Conservation (phyloP, 1,140 invertebrate species). For the Drosophila parvula region DNA sequence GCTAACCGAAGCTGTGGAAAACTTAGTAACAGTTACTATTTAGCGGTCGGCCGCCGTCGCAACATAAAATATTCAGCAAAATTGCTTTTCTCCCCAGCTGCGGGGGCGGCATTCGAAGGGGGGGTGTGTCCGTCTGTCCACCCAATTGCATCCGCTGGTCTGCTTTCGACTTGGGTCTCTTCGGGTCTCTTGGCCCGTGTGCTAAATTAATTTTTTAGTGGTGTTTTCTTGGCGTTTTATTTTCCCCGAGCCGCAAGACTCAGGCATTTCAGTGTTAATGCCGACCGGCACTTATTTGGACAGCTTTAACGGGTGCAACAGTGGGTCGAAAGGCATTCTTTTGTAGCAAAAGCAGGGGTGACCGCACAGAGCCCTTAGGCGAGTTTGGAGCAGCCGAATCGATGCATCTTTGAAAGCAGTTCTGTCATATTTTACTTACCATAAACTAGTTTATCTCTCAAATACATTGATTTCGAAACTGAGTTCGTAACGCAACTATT, state of each 20-base stretch:
- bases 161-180: slow-evolving; percentile 47
- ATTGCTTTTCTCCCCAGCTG: slow-evolving; percentile 58
- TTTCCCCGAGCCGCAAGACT: slow-evolving; percentile 35
- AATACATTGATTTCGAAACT: not conserved
- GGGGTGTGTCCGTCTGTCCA: slow-evolving; percentile 18
- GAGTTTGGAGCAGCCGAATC: too few species aligned
- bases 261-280: slow-evolving; percentile 67
- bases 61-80: slow-evolving; percentile 67
- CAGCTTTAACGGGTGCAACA: slow-evolving; percentile 48
- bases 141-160: slow-evolving; percentile 39
- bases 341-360: not conserved
- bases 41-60: slow-evolving; percentile 51
- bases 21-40: slow-evolving; percentile 79
- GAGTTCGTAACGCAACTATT: not conserved
- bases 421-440: too few species aligned
- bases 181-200: slow-evolving; percentile 36
- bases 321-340: slow-evolving; percentile 27
- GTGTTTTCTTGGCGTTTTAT: slow-evolving; percentile 28
- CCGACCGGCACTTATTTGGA: slow-evolving; percentile 61
- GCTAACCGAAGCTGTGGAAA: slow-evolving; percentile 50
- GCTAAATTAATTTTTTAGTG: slow-evolving; percentile 54
- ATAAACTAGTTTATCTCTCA: not conserved
- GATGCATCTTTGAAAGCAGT: too few species aligned
- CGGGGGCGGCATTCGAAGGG: not conserved
- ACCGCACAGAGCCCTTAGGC: too few species aligned